Evolutionary conservation across 1,140 invertebrate genomes (phyloP).

Genomic region (Meloidogyne exigua): DNA sequence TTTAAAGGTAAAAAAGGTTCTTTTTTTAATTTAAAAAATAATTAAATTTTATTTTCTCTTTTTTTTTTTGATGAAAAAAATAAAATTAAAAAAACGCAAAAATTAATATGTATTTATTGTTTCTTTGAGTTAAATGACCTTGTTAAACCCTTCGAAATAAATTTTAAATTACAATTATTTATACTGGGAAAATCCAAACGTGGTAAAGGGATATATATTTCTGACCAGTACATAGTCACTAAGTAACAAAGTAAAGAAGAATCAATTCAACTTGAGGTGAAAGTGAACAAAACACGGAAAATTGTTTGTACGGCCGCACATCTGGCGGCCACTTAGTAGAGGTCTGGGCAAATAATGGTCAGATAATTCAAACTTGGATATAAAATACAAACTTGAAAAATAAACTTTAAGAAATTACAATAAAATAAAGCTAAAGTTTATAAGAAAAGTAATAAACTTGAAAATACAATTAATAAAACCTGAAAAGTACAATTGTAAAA

Average conservation of each 20-base stretch:
- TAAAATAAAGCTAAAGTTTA: too few relatives aligned
- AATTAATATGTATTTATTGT: too few relatives aligned
- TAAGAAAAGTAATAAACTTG: not conserved
- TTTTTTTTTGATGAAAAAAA: not conserved
- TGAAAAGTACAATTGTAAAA: not conserved
- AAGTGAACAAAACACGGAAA: not conserved
- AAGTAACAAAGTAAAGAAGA: not conserved
- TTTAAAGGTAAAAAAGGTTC: too few relatives aligned
- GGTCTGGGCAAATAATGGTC: not conserved
- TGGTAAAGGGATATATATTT: not conserved
- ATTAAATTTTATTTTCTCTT: not conserved
- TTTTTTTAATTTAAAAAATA: not conserved
- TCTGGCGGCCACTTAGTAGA: not conserved
- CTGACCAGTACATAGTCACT: not conserved
- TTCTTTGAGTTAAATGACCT: too few relatives aligned
- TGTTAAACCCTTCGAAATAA: too few relatives aligned
- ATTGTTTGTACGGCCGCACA: not conserved
- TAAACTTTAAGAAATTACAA: not conserved
- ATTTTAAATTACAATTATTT: not conserved
- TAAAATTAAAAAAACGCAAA: not conserved
- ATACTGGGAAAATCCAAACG: not conserved
- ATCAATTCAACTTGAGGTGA: not conserved
- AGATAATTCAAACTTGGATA: not conserved
- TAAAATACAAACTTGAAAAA: not conserved
- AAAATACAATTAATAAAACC: not conserved